phyloP scores from a whole-genome alignment of 1,140 invertebrate genomes.

The Aethina tumida region DNA sequence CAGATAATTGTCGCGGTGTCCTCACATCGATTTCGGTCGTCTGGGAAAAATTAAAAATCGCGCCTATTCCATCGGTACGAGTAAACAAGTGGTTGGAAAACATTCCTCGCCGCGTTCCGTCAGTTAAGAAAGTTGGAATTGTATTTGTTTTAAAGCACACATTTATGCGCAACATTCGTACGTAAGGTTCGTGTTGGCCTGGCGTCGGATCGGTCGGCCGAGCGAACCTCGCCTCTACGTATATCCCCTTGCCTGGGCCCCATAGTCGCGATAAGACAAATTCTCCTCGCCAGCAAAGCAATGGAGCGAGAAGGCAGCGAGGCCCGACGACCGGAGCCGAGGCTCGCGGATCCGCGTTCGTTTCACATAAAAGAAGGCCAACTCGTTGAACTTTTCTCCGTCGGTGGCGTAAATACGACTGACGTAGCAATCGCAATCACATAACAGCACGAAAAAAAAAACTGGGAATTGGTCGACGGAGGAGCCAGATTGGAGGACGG shows the following conservation, averaged over 20 bases:
- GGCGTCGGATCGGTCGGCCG: constrained; percentile 11
- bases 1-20: no score
- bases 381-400: constrained; percentile 30
- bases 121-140: constrained; percentile 28
- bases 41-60: no score
- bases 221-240: constrained; percentile 24
- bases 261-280: constrained; percentile 31
- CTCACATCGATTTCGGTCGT: no score
- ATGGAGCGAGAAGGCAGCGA: neutral
- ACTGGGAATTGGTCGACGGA: no score
- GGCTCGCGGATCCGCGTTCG: constrained; percentile 12
- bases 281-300: constrained; percentile 1
- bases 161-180: constrained; percentile 23
- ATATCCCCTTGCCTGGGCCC: constrained; percentile 29
- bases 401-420: constrained; percentile 21
- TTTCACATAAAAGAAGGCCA: constrained; percentile 31
- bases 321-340: constrained; percentile 10
- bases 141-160: constrained; percentile 23
- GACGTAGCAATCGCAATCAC: constrained; percentile 13
- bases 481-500: no score
- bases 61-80: constrained; percentile 7
- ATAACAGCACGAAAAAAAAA: constrained; percentile 4
- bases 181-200: constrained; percentile 11
- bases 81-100: constrained; percentile 28
- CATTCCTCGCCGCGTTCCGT: constrained; percentile 17